Conservation (phyloP, 2,797 vertebrate genomes). For the Pteronotus mesoamericanus region DNA sequence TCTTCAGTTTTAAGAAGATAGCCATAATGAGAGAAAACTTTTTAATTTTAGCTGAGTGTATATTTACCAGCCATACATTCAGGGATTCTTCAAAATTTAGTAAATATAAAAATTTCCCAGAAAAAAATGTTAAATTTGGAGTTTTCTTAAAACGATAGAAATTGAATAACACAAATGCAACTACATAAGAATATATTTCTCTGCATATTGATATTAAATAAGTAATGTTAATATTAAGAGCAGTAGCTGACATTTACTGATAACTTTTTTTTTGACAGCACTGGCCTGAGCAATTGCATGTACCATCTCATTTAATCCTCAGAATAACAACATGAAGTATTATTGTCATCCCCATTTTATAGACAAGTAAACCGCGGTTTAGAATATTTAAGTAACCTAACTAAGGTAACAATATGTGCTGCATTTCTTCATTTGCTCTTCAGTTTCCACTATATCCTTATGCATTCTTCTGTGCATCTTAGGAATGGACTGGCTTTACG, state of each 20-base stretch:
- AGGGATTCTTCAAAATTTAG: neutral
- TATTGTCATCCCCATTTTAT: neutral
- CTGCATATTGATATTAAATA: neutral
- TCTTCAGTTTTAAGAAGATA: neutral
- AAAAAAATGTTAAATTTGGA: neutral
- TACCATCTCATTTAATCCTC: neutral
- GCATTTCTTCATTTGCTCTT: neutral
- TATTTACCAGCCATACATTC: neutral
- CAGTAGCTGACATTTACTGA: neutral
- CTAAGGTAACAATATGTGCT: too few species aligned
- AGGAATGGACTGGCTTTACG: neutral
- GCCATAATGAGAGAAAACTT: neutral
- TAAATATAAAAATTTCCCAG: neutral
- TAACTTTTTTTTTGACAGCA: neutral
- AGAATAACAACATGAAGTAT: neutral
- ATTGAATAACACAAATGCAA: neutral
- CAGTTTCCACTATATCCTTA: neutral
- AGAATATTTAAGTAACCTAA: neutral
- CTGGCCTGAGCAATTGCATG: neutral
- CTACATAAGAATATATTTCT: neutral
- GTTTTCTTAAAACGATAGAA: neutral
- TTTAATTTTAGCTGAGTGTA: neutral
- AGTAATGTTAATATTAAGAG: neutral
- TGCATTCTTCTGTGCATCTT: neutral
- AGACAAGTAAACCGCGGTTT: neutral